Base-by-base conservation (phyloP, 2,113 vertebrate species). In the Eleginops maclovinus region DNA sequence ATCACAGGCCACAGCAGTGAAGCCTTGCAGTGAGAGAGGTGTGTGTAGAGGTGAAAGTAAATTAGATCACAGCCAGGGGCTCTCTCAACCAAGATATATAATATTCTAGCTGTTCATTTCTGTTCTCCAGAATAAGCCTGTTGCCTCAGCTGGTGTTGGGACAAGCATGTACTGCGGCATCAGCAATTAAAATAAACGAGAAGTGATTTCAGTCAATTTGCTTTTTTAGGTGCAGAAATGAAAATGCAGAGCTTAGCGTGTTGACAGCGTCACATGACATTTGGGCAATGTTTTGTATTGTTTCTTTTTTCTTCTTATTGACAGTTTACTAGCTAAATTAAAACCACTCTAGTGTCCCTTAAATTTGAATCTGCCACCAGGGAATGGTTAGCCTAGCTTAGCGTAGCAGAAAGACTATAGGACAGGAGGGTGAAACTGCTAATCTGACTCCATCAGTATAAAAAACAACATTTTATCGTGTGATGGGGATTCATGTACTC, bases 1-100 rank as follows among this genome's bases (percentile, higher is more conserved):
- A 79, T 86, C 83, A 90, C 31, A 65, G 63, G 56, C 46, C 63
- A 21, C 74, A 63, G 63, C 67, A 66, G 17, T 55, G 62, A 51
- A 36, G 21, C 44, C 28, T 44, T 73, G 67, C 68, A 82, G 53
- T 59, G 53, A 63, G 26, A 21, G 31, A 36, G 28, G 44, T 11
- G 26, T 56, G 60, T 61, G 58, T 54, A 56, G 66, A 65, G 72
- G 68, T 72, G 54, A 71, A 62, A 75, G 68, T 58, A 86, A 80
- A 77, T 74, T 55, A 63, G 46, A 69, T 56, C 58, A 47, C 51
- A 66, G 28, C 53, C 51, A 54, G n/a, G n/a, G 63, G 63, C 77
- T 15, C 54, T 72, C 49, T 61, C 24, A 9, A 55, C n/a, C 40
- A 50, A 53, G 46, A 63, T 17, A 26, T 63, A 74, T 64, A 28